phyloP scores from a whole-genome alignment of 2,797 vertebrate species.

The Alca torda region DNA sequence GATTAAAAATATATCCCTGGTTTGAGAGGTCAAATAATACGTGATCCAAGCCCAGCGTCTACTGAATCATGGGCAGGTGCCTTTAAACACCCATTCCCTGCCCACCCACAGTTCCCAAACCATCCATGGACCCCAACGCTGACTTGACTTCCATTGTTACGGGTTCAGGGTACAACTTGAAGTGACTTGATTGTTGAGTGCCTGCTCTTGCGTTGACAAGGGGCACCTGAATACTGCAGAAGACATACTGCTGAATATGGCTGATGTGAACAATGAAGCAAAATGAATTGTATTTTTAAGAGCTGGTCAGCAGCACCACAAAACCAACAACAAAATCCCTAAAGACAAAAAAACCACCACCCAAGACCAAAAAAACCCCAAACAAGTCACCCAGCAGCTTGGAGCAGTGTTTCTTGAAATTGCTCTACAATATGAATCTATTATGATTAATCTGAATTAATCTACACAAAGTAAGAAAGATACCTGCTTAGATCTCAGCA shows the following conservation, averaged over 20 bases:
- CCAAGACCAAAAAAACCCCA: not conserved
- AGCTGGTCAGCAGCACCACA: not conserved
- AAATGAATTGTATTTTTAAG: not conserved
- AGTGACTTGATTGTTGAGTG: not conserved
- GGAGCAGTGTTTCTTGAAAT: not conserved
- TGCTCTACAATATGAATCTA: not conserved
- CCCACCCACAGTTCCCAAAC: not conserved
- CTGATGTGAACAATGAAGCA: not conserved
- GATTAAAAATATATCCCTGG: not conserved
- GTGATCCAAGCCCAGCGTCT: not conserved
- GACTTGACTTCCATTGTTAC: not conserved
- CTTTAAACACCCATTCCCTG: not conserved
- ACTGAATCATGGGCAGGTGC: not conserved
- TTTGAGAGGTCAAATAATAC: not conserved
- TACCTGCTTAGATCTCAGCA: conserved; percentile 8
- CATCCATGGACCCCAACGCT: rapidly evolving
- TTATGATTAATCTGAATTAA: conserved; percentile 11
- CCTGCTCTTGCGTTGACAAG: not conserved
- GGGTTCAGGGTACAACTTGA: not conserved
- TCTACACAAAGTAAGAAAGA: conserved; percentile 21
- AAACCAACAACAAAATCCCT: not conserved
- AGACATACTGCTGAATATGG: not conserved
- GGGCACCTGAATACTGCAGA: not conserved
- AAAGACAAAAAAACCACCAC: not conserved
- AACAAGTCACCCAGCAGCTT: not conserved